phyloP scores from a whole-genome alignment of 2,888 invertebrate species.

The Nasonovia ribisnigri region DNA sequence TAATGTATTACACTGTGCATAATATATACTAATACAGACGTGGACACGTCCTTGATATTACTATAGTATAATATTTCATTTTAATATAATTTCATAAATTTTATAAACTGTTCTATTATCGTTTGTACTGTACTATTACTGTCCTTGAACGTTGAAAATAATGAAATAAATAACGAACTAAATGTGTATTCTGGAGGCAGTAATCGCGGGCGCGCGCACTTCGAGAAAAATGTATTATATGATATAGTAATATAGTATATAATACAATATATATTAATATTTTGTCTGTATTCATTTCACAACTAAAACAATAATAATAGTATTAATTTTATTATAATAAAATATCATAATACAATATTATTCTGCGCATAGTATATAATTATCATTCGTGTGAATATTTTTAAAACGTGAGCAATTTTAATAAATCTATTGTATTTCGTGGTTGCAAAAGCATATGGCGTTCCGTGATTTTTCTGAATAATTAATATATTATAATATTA shows the following conservation, averaged over 20 bases:
- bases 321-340: not conserved
- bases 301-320: not conserved
- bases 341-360: not conserved
- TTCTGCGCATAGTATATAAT: not conserved
- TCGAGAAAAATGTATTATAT: not conserved
- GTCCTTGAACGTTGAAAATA: conserved; percentile 35
- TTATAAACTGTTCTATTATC: not conserved
- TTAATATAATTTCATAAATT: not conserved
- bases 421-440: not conserved
- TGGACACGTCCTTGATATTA: not conserved
- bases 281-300: not conserved
- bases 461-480: not conserved
- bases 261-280: not conserved
- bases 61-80: not conserved
- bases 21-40: not conserved
- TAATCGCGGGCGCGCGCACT: not conserved
- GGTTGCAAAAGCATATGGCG: not conserved
- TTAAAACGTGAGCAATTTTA: not conserved
- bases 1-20: not conserved
- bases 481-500: not conserved
- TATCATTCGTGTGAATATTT: not conserved
- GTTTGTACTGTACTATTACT: not conserved
- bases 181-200: not conserved
- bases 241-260: not conserved
- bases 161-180: conserved; percentile 15